Base-by-base conservation (phyloP, 2,888 invertebrate genomes). In the Leptinotarsa peninsularis region DNA sequence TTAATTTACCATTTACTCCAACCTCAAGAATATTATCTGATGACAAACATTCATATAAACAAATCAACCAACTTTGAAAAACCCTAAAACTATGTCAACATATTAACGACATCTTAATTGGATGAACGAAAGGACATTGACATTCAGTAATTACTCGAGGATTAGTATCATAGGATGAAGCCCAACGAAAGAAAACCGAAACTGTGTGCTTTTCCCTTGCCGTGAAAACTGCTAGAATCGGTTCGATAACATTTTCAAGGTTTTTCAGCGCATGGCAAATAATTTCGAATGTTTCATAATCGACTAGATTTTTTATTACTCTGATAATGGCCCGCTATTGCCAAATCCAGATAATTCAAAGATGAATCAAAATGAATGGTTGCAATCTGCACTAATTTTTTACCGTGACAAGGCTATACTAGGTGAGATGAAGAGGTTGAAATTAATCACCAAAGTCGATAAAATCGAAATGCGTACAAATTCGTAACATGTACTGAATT, bases 61-160 rank as follows among this genome's bases (percentile, higher is more conserved):
- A 43, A 43, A 43, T 10, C 10, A 43, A 10, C 13, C 3, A 43
- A 43, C 43, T 58, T 23, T 15, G n/a, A 15, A 43, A 33, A 33
- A n/a, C n/a, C n/a, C 27, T 33, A 10, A 10, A 63, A 33, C 63
- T 43, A 10, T 10, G 4, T 63, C 7, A 43, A 63, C 33, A 33
- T 27, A 43, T 33, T 33, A 18, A 43, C 63, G n/a, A 33, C 43
- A 33, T 63, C 14, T 15, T 63, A 63, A 63, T 63, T 4, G 63
- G 63, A 63, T 63, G 23, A 63, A 63, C n/a, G 63, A 63, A n/a
- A 43, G 63, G n/a, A 17, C 63, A n/a, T 63, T 63, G 43, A 63
- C 43, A 63, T 63, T 63, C 27, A 63, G 3, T n/a, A 33, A 14
- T 60, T 60, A 60, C 27, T 21, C 27, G n/a, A 10, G 43, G 63